Evolutionary conservation across 37 sponge, comb jelly and placozoan genomes (phyloP).

Genomic region (Cliona cf. orientalis): DNA sequence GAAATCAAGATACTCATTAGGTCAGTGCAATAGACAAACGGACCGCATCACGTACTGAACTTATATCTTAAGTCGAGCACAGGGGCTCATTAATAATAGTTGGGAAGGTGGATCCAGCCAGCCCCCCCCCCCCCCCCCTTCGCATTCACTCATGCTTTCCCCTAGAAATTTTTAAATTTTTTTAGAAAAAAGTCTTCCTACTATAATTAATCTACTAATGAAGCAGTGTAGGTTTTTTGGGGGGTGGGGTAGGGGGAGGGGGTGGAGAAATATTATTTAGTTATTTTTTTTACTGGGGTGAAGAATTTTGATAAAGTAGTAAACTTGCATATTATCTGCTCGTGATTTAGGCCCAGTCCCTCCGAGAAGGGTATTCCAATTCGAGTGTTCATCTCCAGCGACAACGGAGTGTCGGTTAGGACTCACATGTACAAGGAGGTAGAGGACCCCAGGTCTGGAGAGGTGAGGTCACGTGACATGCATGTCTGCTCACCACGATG

Average conservation of each 20-base stretch:
- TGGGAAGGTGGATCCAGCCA: too few species aligned
- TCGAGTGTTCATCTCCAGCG: slow-evolving; percentile 90
- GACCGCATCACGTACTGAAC: background rate
- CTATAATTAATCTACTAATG: too few species aligned
- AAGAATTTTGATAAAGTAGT: background rate
- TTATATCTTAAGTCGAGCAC: too few species aligned
- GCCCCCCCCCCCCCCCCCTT: too few species aligned
- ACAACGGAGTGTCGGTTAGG: slow-evolving; percentile 77
- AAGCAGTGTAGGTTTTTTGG: background rate
- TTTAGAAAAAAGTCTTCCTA: too few species aligned
- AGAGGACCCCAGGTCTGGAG: slow-evolving; percentile 87
- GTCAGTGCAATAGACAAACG: too few species aligned
- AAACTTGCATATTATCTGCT: background rate
- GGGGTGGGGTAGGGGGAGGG: background rate
- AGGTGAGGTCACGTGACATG: too few species aligned
- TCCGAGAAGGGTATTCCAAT: slow-evolving; percentile 46
- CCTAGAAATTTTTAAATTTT: too few species aligned
- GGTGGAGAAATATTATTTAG: background rate
- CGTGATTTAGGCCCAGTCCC: slow-evolving; percentile 50
- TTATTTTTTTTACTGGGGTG: background rate
- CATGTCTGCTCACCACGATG: too few species aligned
- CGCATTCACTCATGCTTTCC: too few species aligned
- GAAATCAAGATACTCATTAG: slow-evolving; percentile 91
- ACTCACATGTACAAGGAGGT: slow-evolving; percentile 90
- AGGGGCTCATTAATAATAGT: too few species aligned